Evolutionary conservation across 2,113 vertebrate species (phyloP), one percentile per base, ranked within the genome.

Genomic region (Eolophus roseicapilla): DNA sequence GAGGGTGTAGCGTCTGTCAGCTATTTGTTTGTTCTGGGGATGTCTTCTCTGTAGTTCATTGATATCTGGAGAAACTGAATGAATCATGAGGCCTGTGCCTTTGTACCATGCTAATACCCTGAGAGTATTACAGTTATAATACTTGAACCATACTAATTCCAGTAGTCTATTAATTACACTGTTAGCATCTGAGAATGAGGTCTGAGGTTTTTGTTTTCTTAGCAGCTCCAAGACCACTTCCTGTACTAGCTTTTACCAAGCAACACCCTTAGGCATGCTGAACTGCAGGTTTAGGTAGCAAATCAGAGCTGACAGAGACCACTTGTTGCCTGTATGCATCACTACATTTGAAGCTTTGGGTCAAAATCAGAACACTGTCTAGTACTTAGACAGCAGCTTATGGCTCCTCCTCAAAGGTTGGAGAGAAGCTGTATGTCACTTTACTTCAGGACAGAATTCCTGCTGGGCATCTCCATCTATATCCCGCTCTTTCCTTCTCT

Each of bases 161-260:
- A 82, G 74, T 86, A 86, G 80, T 87, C 65, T 95, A 64, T 95
- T 97, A 94, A 95, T 93, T 94, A 93, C 65, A 91, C 55, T 75
- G 35, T 23, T 50, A 90, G 55, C 62, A 86, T 90, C 44, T 92
- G 88, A 77, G 90, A 96, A 86, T 78, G 88, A 71, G 57, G 49
- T 12, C 35, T 81, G 85, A 88, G 64, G 33, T 93, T 88, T 94
- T 88, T 50, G 67, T 93, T 92, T 83, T 69, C 43, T 43, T 81
- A 68, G 43, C 47, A 74, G 18, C 33, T 94, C 47, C 52, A 39
- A 79, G 15, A 44, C n/a, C 3, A 3, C 21, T 75, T 57, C 41
- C 67, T 69, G 21, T 76, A 37, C 47, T 60, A 52, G 39, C 24
- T 90, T 70, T 81, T 73, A 35, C 33, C 24, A 57, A 82, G 52